Evolutionary conservation across 2,888 invertebrate species (phyloP).

Genomic region (Rhimphoctona megacephalus): DNA sequence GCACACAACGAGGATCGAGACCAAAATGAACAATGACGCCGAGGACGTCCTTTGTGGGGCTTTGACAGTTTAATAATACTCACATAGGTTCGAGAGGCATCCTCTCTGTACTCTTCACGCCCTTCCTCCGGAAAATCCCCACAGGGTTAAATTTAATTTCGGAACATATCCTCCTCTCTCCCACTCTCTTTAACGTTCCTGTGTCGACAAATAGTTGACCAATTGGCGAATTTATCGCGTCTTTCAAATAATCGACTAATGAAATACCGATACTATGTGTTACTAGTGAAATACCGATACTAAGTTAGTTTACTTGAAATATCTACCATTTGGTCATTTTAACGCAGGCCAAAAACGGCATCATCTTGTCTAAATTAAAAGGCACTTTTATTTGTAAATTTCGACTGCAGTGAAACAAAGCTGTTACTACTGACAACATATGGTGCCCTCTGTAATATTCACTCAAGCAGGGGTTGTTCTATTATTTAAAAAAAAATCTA

Average conservation of each 20-base stretch:
- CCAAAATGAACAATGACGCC: slow-evolving; percentile 50
- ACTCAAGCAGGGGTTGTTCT: too few species aligned
- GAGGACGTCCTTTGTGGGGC: slow-evolving; percentile 52
- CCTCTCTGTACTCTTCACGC: not conserved
- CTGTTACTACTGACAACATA: too few species aligned
- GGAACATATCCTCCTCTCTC: not conserved
- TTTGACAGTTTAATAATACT: slow-evolving; percentile 60
- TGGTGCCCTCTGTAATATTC: too few species aligned
- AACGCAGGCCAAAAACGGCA: not conserved
- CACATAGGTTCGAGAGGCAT: slow-evolving; percentile 3
- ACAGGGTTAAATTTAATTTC: slow-evolving; percentile 53
- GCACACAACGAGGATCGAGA: slow-evolving; percentile 2
- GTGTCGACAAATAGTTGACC: slow-evolving; percentile 40
- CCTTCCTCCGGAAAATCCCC: not conserved
- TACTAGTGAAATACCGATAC: too few species aligned
- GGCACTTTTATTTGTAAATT: too few species aligned
- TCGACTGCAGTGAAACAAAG: too few species aligned
- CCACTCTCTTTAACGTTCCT: not conserved
- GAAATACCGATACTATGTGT: slow-evolving; percentile 21
- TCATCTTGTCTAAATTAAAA: too few species aligned
- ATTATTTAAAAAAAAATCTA: not conserved
- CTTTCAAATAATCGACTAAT: not conserved
- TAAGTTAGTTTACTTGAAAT: not conserved
- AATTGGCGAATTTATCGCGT: slow-evolving; percentile 4
- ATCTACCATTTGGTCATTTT: not conserved